Conservation (phyloP, 2,113 vertebrate species). For the Gopherus evgoodei region DNA sequence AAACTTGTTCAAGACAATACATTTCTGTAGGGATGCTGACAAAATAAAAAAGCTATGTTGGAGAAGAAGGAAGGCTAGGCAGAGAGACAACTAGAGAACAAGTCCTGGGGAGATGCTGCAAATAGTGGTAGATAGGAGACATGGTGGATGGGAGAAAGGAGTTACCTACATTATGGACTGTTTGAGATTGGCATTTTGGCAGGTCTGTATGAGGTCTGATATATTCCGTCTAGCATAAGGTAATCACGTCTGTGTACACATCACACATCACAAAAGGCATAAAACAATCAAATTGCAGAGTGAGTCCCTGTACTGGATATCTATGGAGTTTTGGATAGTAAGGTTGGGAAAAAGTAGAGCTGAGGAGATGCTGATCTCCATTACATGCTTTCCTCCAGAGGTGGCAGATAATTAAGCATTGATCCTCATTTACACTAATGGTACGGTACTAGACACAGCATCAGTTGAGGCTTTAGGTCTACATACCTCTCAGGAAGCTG, state of each 20-base stretch:
- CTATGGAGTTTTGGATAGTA: not conserved
- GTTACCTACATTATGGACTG: not conserved
- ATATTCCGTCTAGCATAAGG: not conserved
- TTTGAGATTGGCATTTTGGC: not conserved
- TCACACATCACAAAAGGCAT: not conserved
- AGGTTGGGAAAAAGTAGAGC: fast-evolving
- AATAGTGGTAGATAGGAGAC: not conserved
- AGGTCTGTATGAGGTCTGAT: not conserved
- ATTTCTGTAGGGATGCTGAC: not conserved
- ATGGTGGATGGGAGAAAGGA: not conserved
- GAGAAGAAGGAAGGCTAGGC: not conserved
- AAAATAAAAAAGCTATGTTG: not conserved
- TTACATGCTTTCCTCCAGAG: not conserved
- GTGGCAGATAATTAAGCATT: not conserved
- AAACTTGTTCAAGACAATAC: not conserved
- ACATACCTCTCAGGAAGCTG: not conserved
- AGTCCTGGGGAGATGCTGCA: fast-evolving
- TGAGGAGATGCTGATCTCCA: not conserved
- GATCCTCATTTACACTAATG: not conserved
- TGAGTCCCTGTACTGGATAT: not conserved
- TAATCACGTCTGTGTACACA: not conserved
- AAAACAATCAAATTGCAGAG: not conserved
- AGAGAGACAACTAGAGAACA: not conserved
- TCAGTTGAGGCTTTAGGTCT: not conserved
- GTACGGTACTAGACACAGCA: not conserved